phyloP scores from a whole-genome alignment of 2,797 vertebrate species.

The Leptodactylus fallax region DNA sequence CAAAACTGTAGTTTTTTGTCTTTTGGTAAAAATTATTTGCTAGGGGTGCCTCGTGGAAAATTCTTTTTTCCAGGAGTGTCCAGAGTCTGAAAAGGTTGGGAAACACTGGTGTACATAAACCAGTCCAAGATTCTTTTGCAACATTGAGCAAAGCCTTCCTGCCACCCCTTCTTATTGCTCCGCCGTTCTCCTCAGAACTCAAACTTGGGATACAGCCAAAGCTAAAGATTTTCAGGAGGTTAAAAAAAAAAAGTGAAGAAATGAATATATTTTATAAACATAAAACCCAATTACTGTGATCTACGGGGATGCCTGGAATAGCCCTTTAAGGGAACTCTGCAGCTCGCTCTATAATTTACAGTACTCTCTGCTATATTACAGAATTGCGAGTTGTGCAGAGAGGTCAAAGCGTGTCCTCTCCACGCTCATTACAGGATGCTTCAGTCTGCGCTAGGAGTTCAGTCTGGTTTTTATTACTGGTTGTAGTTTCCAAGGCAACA shows the following conservation, averaged over 20 bases:
- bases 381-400: background rate
- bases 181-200: no score
- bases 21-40: no score
- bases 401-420: conserved; percentile 6
- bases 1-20: no score
- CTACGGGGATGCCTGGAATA: background rate
- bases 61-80: no score
- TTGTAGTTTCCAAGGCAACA: conserved; percentile 49
- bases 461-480: background rate
- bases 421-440: conserved; percentile 28
- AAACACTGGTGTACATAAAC: no score
- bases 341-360: background rate
- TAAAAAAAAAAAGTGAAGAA: background rate
- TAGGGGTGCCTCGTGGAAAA: no score
- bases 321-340: background rate
- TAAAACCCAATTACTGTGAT: background rate
- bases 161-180: no score
- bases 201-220: no score
- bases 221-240: background rate
- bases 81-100: no score
- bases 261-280: background rate
- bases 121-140: no score
- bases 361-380: conserved; percentile 2
- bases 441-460: background rate
- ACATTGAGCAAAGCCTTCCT: no score